Evolutionary conservation across 2,888 invertebrate species (phyloP), one percentile per base, ranked within the genome.

Genomic region (Athripsodes cinereus): DNA sequence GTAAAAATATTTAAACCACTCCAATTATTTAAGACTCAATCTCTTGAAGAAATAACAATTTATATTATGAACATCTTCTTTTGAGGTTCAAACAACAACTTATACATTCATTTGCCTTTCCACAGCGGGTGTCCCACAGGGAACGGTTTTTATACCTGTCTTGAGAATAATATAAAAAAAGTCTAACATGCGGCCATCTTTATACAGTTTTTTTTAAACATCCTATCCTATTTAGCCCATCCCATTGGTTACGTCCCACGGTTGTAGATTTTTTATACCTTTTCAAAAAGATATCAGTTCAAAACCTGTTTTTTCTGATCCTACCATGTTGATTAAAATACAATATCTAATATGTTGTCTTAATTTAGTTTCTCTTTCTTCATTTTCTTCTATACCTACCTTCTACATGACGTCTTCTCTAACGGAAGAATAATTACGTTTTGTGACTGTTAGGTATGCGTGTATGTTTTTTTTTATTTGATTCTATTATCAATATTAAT

Each of bases 161-260:
- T 40, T 40, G 2, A 13, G 13, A 40, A 40, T 40, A n/a, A 8
- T n/a, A 40, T 8, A 40, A 40, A 40, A 40, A 40, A 40, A 3
- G 13, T 40, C 40, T n/a, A 40, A 40, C 40, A 40, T 40, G 5
- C 40, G 40, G 40, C 40, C 40, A 40, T 40, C 40, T 40, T 40
- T 13, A 13, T 40, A 13, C 13, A 5, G 40, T n/a, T 40, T 40
- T 40, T 40, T 40, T 16, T 13, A 13, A 8, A 40, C 16, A 40
- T 40, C 40, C 40, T 40, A n/a, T 40, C 13, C 13, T 13, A 40
- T 40, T 40, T 13, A 16, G 40, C 13, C 16, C 40, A 40, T 13
- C 40, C 40, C 40, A 40, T 40, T 40, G 40, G 40, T 40, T 40
- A 40, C 40, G 13, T 40, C 40, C 40, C 40, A 40, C 40, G 40